phyloP scores from a whole-genome alignment of 1,140 invertebrate genomes.

The Cyphomyrmex costatus region DNA sequence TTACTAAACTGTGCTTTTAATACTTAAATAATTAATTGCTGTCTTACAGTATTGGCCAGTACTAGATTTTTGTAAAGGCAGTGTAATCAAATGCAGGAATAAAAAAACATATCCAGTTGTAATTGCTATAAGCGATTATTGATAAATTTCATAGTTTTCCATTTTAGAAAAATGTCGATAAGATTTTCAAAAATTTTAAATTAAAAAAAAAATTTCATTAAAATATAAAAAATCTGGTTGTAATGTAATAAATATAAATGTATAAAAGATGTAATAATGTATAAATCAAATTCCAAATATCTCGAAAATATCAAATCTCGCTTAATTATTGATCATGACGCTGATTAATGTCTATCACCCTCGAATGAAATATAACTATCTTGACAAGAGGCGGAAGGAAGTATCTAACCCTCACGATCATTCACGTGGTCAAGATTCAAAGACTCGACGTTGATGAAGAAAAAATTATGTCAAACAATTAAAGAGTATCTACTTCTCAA shows the following conservation, averaged over 20 bases:
- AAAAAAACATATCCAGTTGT: no score
- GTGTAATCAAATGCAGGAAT: no score
- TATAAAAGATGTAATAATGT: background rate
- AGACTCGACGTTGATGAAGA: background rate
- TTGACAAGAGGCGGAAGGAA: background rate
- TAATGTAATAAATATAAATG: background rate
- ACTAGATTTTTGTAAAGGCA: no score
- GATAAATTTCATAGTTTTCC: background rate
- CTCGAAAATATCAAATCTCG: background rate
- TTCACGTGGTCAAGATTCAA: background rate
- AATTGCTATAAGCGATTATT: background rate
- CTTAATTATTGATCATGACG: background rate
- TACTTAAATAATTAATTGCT: no score
- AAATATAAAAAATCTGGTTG: background rate
- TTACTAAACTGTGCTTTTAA: no score
- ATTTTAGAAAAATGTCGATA: background rate
- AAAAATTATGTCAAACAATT: background rate
- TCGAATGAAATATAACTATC: slow-evolving; percentile 4
- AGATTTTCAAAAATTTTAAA: background rate
- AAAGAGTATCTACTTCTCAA: background rate
- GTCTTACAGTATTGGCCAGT: no score
- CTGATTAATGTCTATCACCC: slow-evolving; percentile 14
- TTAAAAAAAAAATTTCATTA: background rate
- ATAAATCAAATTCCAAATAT: background rate
- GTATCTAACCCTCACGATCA: background rate